Evolutionary conservation across 2,888 invertebrate species (phyloP).

Genomic region (Drosophila hamatofila): DNA sequence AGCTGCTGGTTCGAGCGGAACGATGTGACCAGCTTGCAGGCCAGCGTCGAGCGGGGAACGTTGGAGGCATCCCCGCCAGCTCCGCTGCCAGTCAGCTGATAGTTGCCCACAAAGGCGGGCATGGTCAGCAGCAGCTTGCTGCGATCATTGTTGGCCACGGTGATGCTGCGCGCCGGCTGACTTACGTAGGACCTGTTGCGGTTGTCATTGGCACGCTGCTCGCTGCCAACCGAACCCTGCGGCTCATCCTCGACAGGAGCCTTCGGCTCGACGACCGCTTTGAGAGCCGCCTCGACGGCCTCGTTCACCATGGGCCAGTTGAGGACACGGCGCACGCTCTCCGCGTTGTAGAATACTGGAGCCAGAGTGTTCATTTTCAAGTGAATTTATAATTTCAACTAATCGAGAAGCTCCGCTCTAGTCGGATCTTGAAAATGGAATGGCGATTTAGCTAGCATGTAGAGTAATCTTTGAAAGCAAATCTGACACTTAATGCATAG

Average conservation of each 20-base stretch:
- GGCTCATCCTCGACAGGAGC: background rate
- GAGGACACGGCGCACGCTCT: conserved; percentile 83
- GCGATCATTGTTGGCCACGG: conserved; percentile 59
- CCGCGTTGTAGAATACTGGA: conserved; percentile 78
- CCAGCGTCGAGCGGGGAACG: conserved; percentile 77
- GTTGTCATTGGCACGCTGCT: background rate
- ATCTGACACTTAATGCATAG: background rate
- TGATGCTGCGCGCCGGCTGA: conserved; percentile 83
- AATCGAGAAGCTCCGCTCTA: background rate
- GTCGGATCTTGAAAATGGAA: background rate
- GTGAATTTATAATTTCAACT: background rate
- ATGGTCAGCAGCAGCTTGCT: conserved; percentile 84
- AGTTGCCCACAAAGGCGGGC: conserved; percentile 86
- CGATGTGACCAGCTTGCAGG: conserved; percentile 86
- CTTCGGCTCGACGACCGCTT: conserved; percentile 61
- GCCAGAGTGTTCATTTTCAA: conserved; percentile 10
- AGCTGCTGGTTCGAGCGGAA: conserved; percentile 83
- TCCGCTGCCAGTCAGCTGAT: conserved; percentile 52
- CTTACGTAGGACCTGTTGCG: conserved; percentile 50
- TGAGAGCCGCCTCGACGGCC: conserved; percentile 84
- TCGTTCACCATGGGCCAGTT: conserved; percentile 84
- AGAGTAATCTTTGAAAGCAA: background rate
- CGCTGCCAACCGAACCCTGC: background rate
- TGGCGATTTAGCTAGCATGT: background rate
- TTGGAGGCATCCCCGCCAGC: conserved; percentile 62